Evolutionary conservation across 1,140 invertebrate species (phyloP).

Genomic region (Drosophila azteca): DNA sequence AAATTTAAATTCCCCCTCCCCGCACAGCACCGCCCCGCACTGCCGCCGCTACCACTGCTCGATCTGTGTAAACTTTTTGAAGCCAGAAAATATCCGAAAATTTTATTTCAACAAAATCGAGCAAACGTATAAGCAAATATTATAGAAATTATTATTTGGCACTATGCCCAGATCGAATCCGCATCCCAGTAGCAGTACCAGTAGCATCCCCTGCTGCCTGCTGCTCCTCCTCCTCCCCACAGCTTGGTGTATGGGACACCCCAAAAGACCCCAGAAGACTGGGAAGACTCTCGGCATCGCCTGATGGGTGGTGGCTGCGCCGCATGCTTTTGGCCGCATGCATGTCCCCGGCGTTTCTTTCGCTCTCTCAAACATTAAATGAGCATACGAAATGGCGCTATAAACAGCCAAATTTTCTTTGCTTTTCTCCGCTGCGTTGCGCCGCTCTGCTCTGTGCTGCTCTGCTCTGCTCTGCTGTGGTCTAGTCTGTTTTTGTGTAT

Average conservation of each 20-base stretch:
- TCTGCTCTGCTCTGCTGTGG: neutral
- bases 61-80: constrained; percentile 52
- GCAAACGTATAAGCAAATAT: constrained; percentile 55
- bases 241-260: constrained; percentile 4
- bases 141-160: constrained; percentile 77
- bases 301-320: no score
- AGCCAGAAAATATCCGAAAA: constrained; percentile 34
- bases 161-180: constrained; percentile 46
- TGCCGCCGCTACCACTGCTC: neutral
- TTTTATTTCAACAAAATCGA: constrained; percentile 63
- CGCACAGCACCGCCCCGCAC: neutral
- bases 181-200: neutral
- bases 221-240: neutral
- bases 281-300: no score
- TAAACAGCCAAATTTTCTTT: constrained; percentile 33
- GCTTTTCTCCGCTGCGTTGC: no score
- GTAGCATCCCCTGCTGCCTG: neutral
- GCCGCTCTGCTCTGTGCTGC: neutral
- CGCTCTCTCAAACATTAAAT: constrained; percentile 55
- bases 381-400: constrained; percentile 66
- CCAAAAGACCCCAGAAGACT: no score
- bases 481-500: constrained; percentile 31
- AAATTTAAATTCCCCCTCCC: constrained; percentile 48
- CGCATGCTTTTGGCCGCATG: constrained; percentile 15
- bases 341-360: constrained; percentile 14